phyloP scores from a whole-genome alignment of 2,888 invertebrate genomes.

The Liodrosophila aerea region DNA sequence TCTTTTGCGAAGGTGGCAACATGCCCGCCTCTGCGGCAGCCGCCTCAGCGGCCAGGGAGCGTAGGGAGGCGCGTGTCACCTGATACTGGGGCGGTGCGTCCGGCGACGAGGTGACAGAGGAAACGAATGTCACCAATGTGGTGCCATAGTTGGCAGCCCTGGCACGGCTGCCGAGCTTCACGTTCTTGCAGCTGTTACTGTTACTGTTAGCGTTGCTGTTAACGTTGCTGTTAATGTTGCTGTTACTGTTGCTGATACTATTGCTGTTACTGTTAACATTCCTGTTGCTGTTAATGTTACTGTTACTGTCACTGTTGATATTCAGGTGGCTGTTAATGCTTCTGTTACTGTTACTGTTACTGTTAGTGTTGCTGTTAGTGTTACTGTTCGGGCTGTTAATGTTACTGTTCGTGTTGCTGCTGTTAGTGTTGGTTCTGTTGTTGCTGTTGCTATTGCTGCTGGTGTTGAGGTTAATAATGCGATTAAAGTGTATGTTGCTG shows the following conservation, averaged over 20 bases:
- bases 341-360: neutral
- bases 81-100: constrained; percentile 51
- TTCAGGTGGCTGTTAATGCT: constrained; percentile 16
- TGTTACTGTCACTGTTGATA: neutral
- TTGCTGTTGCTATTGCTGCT: neutral
- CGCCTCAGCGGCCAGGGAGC: constrained; percentile 60
- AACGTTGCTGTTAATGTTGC: neutral
- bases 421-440: neutral
- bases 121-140: constrained; percentile 54
- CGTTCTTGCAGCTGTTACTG: neutral
- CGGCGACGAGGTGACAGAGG: constrained; percentile 41
- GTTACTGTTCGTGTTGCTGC: neutral
- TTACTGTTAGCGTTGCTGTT: neutral
- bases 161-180: constrained; percentile 36
- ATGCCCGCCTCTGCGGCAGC: constrained; percentile 63
- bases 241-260: neutral
- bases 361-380: neutral
- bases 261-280: constrained; percentile 4
- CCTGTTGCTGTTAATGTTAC: neutral
- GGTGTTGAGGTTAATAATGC: neutral
- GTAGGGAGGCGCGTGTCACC: constrained; percentile 59
- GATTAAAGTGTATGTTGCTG: neutral
- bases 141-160: constrained; percentile 58
- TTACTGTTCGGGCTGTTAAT: constrained; percentile 1
- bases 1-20: constrained; percentile 67